Percentiles rank a stretch among this genome's conserved stretches.
These are phyloP conservation scores for Pseudopipra pipra DNA, from an alignment of 2,113 vertebrate genomes.

Conservation along the genomic window DNA sequence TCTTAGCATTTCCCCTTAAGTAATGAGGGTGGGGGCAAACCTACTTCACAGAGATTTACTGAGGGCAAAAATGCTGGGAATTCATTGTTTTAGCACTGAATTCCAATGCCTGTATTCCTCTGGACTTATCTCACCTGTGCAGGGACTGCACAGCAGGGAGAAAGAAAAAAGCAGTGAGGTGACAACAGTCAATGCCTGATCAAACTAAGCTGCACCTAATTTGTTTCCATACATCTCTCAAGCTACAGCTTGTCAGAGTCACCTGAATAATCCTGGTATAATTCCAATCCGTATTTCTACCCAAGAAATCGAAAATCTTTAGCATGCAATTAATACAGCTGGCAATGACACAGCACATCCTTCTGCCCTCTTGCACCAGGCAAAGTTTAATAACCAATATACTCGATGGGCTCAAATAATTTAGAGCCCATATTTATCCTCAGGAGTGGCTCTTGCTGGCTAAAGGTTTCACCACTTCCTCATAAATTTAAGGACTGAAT, in stretches of 20 bases:
- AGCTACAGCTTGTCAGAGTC: not conserved
- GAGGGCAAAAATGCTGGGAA: not conserved
- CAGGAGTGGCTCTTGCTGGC: slow-evolving; percentile 13
- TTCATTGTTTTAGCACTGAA: not conserved
- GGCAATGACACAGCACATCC: slow-evolving; percentile 38
- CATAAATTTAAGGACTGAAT: slow-evolving; percentile 42
- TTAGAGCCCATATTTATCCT: slow-evolving; percentile 53
- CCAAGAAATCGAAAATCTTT: slow-evolving; percentile 48
- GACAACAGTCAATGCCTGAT: not conserved
- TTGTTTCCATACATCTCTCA: not conserved
- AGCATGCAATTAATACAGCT: slow-evolving; percentile 11
- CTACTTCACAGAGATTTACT: not conserved
- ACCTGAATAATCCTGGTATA: slow-evolving; percentile 42
- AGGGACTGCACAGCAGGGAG: not conserved
- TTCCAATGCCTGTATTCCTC: not conserved
- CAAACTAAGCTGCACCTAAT: not conserved
- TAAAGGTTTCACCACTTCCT: slow-evolving; percentile 35
- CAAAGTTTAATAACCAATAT: slow-evolving; percentile 21
- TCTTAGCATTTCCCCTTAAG: not conserved
- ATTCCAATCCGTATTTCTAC: slow-evolving; percentile 30
- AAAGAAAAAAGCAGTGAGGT: not conserved
- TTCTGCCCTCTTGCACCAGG: slow-evolving; percentile 15
- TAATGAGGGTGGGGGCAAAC: too few species aligned
- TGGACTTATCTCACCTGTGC: not conserved
- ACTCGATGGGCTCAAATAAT: slow-evolving; percentile 32